phyloP scores from a whole-genome alignment of 2,888 invertebrate genomes.

The Polydrusus pterygomalis region DNA sequence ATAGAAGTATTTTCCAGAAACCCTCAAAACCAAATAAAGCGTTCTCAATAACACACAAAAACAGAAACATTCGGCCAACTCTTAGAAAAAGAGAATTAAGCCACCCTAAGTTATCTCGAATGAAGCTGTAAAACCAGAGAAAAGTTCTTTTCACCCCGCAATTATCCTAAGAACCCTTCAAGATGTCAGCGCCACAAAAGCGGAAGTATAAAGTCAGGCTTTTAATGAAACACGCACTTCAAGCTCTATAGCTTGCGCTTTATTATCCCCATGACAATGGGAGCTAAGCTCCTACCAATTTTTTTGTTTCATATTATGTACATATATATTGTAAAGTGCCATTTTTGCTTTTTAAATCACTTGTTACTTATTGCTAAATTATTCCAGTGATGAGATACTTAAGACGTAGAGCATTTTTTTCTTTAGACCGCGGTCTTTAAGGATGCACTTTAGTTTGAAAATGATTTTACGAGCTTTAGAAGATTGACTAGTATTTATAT shows the following conservation, averaged over 20 bases:
- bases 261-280: slow-evolving; percentile 54
- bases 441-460: no score
- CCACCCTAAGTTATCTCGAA: slow-evolving; percentile 24
- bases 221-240: slow-evolving; percentile 55
- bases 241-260: slow-evolving; percentile 53
- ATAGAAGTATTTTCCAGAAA: not conserved
- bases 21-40: not conserved
- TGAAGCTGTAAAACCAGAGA: slow-evolving; percentile 34
- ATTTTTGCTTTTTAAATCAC: not conserved
- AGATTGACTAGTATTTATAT: no score
- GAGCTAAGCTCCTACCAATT: slow-evolving; percentile 45
- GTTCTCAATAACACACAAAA: slow-evolving; percentile 7
- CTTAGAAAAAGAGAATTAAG: slow-evolving; percentile 23
- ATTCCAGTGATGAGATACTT: not conserved
- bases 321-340: slow-evolving; percentile 18
- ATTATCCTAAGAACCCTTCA: slow-evolving; percentile 54
- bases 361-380: slow-evolving; percentile 10
- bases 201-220: slow-evolving; percentile 53
- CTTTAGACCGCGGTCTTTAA: no score
- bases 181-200: slow-evolving; percentile 54
- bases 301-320: slow-evolving; percentile 36
- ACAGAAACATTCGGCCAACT: slow-evolving; percentile 16
- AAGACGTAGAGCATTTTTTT: no score
- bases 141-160: slow-evolving; percentile 48
- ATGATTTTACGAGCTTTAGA: no score